Evolutionary conservation across 2,797 vertebrate genomes (phyloP).

Genomic region (Menidia menidia): DNA sequence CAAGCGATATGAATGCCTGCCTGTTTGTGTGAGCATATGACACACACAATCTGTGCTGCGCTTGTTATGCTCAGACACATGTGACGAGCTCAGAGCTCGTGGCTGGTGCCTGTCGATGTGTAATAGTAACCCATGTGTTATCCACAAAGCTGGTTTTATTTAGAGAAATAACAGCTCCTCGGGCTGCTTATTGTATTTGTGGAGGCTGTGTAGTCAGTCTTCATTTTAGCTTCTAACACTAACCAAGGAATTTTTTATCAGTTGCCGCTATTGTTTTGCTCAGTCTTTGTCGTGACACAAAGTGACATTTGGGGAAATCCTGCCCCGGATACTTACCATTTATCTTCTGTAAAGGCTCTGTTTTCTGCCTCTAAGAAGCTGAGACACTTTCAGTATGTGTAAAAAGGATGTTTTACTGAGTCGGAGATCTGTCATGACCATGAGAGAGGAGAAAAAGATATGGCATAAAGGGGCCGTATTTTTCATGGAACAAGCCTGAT

Average conservation of each 20-base stretch:
- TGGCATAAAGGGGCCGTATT: conserved; percentile 10
- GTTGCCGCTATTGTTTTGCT: conserved; percentile 26
- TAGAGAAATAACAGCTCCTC: conserved; percentile 71
- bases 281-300: conserved; percentile 19
- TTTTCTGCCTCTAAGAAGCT: conserved; percentile 29
- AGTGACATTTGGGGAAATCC: conserved; percentile 48
- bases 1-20: conserved; percentile 51
- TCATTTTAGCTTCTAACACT: conserved; percentile 38
- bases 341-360: conserved; percentile 27
- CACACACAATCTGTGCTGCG: conserved; percentile 57
- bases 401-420: conserved; percentile 66
- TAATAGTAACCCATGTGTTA: conserved; percentile 74
- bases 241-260: conserved; percentile 40
- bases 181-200: conserved; percentile 66
- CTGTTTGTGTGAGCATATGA: conserved; percentile 56
- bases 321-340: conserved; percentile 52
- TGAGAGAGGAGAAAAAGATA: conserved; percentile 26
- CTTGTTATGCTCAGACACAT: conserved; percentile 59
- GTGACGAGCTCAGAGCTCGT: conserved; percentile 59
- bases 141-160: conserved; percentile 66
- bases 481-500: conserved; percentile 31
- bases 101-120: conserved; percentile 70
- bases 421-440: conserved; percentile 37
- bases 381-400: conserved; percentile 63
- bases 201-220: conserved; percentile 52